Evolutionary conservation across 2,888 invertebrate species (phyloP).

Genomic region (Calephelis perditalis): DNA sequence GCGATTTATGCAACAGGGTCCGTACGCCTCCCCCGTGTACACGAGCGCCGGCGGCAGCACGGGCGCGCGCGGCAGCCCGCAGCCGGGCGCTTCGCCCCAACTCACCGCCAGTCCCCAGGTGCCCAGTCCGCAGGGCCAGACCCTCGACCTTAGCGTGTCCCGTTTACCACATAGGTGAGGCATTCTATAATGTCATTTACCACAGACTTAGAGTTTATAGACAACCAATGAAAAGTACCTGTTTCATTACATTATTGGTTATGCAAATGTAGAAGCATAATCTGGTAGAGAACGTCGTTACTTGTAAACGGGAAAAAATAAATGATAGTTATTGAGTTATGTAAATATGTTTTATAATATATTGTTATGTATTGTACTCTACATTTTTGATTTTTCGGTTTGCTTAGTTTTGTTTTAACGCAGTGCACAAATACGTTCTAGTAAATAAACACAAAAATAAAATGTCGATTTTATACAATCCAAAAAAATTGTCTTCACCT

Average conservation of each 20-base stretch:
- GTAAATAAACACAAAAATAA: too few relatives aligned
- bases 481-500: too few relatives aligned
- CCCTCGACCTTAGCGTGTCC: constrained; percentile 92
- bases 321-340: too few relatives aligned
- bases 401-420: too few relatives aligned
- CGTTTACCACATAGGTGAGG: constrained; percentile 90
- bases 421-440: too few relatives aligned
- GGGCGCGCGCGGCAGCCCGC: constrained; percentile 84
- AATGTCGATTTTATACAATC: too few relatives aligned
- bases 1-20: constrained; percentile 79
- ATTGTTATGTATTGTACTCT: too few relatives aligned
- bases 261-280: neutral
- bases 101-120: constrained; percentile 92
- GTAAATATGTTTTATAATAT: too few relatives aligned
- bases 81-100: constrained; percentile 89
- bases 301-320: too few relatives aligned
- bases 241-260: too few relatives aligned
- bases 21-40: constrained; percentile 87
- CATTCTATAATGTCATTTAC: constrained; percentile 32
- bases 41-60: constrained; percentile 85
- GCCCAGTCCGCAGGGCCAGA: constrained; percentile 94
- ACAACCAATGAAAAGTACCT: neutral
- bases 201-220: constrained; percentile 7
- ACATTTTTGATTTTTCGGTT: too few relatives aligned
- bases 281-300: too few relatives aligned